Evolutionary conservation across 2,113 vertebrate species (phyloP).

Genomic region (Hemiprocne comata): DNA sequence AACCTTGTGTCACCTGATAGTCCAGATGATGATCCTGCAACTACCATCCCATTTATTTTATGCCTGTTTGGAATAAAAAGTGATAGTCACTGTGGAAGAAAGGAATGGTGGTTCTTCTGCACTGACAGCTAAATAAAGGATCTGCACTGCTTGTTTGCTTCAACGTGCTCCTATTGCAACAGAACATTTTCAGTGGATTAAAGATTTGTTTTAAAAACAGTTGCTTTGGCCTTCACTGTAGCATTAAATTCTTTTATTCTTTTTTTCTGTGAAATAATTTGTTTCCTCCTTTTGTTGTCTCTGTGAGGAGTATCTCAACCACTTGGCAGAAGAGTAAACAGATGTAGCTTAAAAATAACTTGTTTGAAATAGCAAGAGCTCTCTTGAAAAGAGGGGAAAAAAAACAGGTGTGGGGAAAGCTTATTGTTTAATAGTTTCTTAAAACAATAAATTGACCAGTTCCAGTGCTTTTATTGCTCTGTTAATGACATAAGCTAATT

Average conservation of each 20-base stretch:
- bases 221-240: neutral
- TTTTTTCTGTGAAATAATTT: slow-evolving; percentile 27
- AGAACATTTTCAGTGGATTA: neutral
- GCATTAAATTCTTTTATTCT: neutral
- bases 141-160: neutral
- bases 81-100: neutral
- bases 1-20: neutral
- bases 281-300: slow-evolving; percentile 4
- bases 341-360: neutral
- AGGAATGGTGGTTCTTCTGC: neutral
- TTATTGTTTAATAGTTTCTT: neutral
- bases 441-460: neutral
- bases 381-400: neutral
- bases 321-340: slow-evolving; percentile 36
- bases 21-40: neutral
- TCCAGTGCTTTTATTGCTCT: neutral
- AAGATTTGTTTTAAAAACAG: slow-evolving; percentile 17
- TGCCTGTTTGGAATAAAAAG: neutral
- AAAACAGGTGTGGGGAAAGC: neutral
- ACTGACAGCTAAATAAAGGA: neutral
- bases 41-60: neutral
- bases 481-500: neutral
- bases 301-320: neutral
- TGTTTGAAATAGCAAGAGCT: neutral
- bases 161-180: rapidly evolving